Conservation (phyloP, 2,797 vertebrate species). For the Labeo calbasu region DNA sequence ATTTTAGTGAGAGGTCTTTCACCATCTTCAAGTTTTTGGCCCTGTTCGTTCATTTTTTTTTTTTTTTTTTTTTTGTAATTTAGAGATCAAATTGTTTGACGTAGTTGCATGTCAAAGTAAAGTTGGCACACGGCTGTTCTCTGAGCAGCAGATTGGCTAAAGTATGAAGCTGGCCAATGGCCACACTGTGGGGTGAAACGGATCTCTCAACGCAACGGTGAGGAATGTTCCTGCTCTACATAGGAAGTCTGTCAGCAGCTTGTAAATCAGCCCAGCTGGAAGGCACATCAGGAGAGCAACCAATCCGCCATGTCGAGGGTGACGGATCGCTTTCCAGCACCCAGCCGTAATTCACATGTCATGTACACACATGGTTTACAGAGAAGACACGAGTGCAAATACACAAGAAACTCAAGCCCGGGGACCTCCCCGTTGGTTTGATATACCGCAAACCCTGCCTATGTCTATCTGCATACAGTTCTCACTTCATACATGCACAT, state of each 20-base stretch:
- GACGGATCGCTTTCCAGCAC: slow-evolving; percentile 74
- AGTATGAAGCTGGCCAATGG: slow-evolving; percentile 17
- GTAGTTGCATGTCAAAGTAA: slow-evolving; percentile 16
- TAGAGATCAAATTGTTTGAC: slow-evolving; percentile 14
- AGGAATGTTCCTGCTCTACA: slow-evolving; percentile 57
- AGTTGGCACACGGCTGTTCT: slow-evolving; percentile 29
- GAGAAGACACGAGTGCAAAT: slow-evolving; percentile 44
- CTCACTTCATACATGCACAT: slow-evolving; percentile 20
- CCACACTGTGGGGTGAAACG: slow-evolving; percentile 45
- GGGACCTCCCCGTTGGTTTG: slow-evolving; percentile 50
- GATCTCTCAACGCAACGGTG: slow-evolving; percentile 55
- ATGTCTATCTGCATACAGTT: slow-evolving; percentile 16
- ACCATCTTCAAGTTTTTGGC: neutral
- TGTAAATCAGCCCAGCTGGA: slow-evolving; percentile 66
- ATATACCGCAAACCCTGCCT: slow-evolving; percentile 29
- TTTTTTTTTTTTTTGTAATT: slow-evolving; percentile 29
- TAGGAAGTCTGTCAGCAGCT: slow-evolving; percentile 62
- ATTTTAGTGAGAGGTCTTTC: slow-evolving; percentile 16
- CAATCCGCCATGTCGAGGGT: slow-evolving; percentile 68
- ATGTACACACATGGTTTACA: slow-evolving; percentile 56
- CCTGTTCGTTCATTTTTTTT: neutral
- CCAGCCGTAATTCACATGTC: slow-evolving; percentile 65
- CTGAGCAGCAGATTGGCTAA: neutral
- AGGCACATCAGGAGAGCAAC: slow-evolving; percentile 69
- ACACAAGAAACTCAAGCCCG: slow-evolving; percentile 50